Conservation (phyloP, 2,888 invertebrate genomes). For the Agriopis aurantiaria region DNA sequence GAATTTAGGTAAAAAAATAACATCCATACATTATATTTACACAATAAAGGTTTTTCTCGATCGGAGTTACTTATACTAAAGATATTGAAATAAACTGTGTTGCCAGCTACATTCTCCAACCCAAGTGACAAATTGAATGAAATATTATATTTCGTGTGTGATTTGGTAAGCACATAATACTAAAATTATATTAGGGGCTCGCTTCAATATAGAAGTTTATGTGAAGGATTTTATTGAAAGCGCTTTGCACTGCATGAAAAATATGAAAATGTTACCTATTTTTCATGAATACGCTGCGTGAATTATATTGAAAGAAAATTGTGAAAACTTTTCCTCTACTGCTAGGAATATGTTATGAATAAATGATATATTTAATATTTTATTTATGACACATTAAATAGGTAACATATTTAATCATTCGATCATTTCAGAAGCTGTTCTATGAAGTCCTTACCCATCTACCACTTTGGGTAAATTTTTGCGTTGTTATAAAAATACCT, state of each 20-base stretch:
- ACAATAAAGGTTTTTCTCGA: neutral
- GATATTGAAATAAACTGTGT: conserved; percentile 10
- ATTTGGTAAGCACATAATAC: conserved; percentile 47
- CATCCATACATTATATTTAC: no score
- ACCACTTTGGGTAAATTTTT: no score
- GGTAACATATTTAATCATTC: no score
- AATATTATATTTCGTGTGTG: conserved; percentile 52
- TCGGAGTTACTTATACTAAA: conserved; percentile 12
- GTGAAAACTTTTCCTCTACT: conserved; percentile 32
- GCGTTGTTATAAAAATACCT: no score
- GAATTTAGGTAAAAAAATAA: no score
- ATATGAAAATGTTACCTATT: conserved; percentile 48
- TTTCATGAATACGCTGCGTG: conserved; percentile 40
- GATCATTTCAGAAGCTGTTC: no score
- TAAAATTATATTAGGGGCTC: conserved; percentile 45
- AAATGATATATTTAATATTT: neutral
- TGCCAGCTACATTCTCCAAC: conserved; percentile 31
- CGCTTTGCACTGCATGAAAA: conserved; percentile 43
- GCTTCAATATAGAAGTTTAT: conserved; percentile 39
- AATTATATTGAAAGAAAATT: conserved; percentile 51
- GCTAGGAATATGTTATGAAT: neutral
- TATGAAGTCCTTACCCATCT: no score
- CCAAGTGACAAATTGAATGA: conserved; percentile 55
- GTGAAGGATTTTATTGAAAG: conserved; percentile 50
- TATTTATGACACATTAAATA: no score